Evolutionary conservation across 1,140 invertebrate genomes (phyloP), one percentile per base, ranked within the genome.

Genomic region (Pemphigus obesinymphae): DNA sequence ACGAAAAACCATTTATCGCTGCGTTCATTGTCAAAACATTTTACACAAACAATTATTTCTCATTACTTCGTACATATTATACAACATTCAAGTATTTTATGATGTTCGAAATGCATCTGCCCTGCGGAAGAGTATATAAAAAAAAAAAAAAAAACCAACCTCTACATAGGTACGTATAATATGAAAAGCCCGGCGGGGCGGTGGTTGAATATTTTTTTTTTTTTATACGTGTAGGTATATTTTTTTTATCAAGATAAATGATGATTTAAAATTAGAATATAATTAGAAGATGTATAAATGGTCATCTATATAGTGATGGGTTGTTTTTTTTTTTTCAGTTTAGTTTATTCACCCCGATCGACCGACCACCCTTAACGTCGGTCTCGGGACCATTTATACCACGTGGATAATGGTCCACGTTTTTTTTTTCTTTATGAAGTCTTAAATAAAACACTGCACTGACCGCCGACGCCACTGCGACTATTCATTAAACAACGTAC

Each of bases 241-340:
- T 55, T 53, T 55, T 76, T 61, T 78, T 80, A 80, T 80, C 76
- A 80, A 80, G 76, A 80, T 80, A 80, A 80, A 80, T 80, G 76
- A 80, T 80, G 76, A 80, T 80, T 80, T 80, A 80, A 80, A 80
- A 80, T 80, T 80, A 80, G 76, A 80, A 80, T 80, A 80, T 80
- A 80, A 80, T 80, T 80, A 80, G 76, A 63, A 80, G 53, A 63
- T 80, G 13, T 80, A 80, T 50, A 80, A 80, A 80, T 80, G 76
- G 76, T 80, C 76, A 80, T 63, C 31, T 73, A n/a, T n/a, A n/a
- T n/a, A 73, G 70, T 31, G 70, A 73, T 50, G 70, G 70, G 70
- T 73, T 50, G 17, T 72, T 72, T 40, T 70, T 78, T 76, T 76
- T 58, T 58, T 58, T 63, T 45, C n/a, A 66, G 26, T 76, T 58